phyloP scores from a whole-genome alignment of 2,797 vertebrate genomes.

The Poliocrania exsul region DNA sequence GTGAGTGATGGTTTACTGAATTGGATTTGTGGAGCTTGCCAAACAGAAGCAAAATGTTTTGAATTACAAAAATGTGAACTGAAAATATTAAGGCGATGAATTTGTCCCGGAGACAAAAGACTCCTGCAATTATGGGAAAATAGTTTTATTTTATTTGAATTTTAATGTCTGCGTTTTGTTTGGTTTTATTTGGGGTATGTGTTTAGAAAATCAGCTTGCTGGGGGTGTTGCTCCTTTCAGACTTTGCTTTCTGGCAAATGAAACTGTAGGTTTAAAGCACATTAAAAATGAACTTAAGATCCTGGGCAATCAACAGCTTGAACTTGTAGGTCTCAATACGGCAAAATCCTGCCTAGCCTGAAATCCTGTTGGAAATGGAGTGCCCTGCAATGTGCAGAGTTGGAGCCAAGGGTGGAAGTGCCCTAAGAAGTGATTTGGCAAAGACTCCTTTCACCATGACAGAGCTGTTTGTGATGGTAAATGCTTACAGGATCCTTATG shows the following conservation, averaged over 20 bases:
- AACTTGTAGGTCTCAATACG: neutral
- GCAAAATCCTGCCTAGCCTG: neutral
- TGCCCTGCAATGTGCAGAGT: neutral
- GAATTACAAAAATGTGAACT: slow-evolving; percentile 10
- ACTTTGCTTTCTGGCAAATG: neutral
- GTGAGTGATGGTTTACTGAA: neutral
- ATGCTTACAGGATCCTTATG: neutral
- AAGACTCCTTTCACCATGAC: neutral
- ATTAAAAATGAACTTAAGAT: neutral
- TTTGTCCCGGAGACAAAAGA: neutral
- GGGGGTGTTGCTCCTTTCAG: neutral
- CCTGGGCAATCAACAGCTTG: neutral
- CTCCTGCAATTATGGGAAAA: neutral
- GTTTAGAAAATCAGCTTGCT: neutral
- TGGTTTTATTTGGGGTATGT: neutral
- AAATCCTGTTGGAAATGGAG: neutral
- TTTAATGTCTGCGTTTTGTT: neutral
- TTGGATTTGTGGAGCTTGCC: slow-evolving; percentile 1
- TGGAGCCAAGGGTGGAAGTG: neutral
- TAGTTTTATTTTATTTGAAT: neutral
- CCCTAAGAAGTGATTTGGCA: neutral
- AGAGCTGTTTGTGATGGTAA: slow-evolving; percentile 8
- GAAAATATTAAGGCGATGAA: neutral
- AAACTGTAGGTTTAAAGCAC: neutral
- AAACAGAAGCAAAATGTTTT: slow-evolving; percentile 24